Evolutionary conservation across 2,797 vertebrate species (phyloP).

Genomic region (Brotula barbata): DNA sequence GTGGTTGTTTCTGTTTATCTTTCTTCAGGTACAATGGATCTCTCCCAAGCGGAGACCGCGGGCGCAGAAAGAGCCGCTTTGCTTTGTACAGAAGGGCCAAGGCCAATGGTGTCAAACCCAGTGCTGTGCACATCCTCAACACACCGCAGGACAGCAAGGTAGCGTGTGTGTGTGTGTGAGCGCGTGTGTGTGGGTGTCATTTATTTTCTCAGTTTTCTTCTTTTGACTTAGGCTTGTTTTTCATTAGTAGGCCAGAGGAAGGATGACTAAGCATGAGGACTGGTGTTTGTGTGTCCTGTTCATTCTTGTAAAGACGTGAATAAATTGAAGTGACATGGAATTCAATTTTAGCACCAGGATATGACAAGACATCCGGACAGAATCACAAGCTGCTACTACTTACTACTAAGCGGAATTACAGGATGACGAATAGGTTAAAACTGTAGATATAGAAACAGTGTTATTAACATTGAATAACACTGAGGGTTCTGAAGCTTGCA

Average conservation of each 20-base stretch:
- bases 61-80: slow-evolving; percentile 95
- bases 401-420: not conserved
- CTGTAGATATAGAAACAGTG: not conserved
- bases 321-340: not conserved
- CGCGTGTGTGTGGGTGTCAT: slow-evolving; percentile 8
- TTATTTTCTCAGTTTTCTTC: slow-evolving; percentile 64
- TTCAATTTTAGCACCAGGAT: not conserved
- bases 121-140: slow-evolving; percentile 93
- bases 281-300: slow-evolving; percentile 2
- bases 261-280: slow-evolving; percentile 39
- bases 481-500: too few relatives aligned
- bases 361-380: not conserved
- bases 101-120: slow-evolving; percentile 94
- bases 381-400: not conserved
- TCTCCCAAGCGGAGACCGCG: slow-evolving; percentile 92
- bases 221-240: slow-evolving; percentile 41
- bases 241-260: slow-evolving; percentile 35
- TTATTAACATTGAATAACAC: too few relatives aligned
- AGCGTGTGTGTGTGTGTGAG: slow-evolving; percentile 25
- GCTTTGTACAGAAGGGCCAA: slow-evolving; percentile 90
- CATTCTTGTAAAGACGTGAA: not conserved
- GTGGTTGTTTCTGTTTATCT: slow-evolving; percentile 22
- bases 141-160: slow-evolving; percentile 96
- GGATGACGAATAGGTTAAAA: accelerated
- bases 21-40: slow-evolving; percentile 93